These are phyloP conservation scores for Laodelphax striatellus DNA, from an alignment of 1,140 invertebrate genomes.

Conservation along the genomic window DNA sequence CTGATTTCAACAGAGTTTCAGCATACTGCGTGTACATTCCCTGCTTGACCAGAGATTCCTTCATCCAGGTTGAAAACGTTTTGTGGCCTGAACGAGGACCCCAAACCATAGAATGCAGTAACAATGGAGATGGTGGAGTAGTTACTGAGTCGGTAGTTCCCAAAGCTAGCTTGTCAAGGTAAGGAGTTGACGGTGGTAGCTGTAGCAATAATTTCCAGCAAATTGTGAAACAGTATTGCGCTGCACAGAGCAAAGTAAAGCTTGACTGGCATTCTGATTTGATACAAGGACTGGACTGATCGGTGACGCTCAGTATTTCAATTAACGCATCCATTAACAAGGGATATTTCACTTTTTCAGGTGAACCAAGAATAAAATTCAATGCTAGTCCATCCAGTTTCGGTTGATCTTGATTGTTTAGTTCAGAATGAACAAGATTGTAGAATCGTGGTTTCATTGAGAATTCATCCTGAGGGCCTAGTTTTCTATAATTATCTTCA, in stretches of 20 bases:
- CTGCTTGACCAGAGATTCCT: slow-evolving; percentile 79
- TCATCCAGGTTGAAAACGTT: slow-evolving; percentile 60
- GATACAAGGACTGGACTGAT: slow-evolving; percentile 37
- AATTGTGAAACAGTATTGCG: slow-evolving; percentile 84
- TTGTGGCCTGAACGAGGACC: slow-evolving; percentile 56
- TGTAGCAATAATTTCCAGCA: slow-evolving; percentile 68
- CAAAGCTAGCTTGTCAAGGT: slow-evolving; percentile 64
- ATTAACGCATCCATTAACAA: slow-evolving; percentile 75
- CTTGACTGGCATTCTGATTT: slow-evolving; percentile 41
- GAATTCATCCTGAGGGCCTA: slow-evolving; percentile 55
- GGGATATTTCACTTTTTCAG: slow-evolving; percentile 82
- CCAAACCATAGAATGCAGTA: slow-evolving; percentile 65
- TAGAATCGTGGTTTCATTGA: slow-evolving; percentile 82
- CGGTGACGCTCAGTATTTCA: slow-evolving; percentile 57
- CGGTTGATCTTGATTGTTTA: slow-evolving; percentile 55
- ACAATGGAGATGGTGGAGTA: slow-evolving; percentile 38
- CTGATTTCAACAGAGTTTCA: slow-evolving; percentile 59
- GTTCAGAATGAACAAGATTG: slow-evolving; percentile 59
- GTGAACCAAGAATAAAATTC: slow-evolving; percentile 82
- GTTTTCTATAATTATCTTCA: slow-evolving; percentile 67
- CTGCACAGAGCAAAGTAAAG: slow-evolving; percentile 60
- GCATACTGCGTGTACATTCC: slow-evolving; percentile 75
- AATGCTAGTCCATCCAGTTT: slow-evolving; percentile 90
- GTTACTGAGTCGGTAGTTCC: slow-evolving; percentile 38
- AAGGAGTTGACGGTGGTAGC: slow-evolving; percentile 77